Evolutionary conservation across 2,113 vertebrate species (phyloP).

Genomic region (Alethe castanea): DNA sequence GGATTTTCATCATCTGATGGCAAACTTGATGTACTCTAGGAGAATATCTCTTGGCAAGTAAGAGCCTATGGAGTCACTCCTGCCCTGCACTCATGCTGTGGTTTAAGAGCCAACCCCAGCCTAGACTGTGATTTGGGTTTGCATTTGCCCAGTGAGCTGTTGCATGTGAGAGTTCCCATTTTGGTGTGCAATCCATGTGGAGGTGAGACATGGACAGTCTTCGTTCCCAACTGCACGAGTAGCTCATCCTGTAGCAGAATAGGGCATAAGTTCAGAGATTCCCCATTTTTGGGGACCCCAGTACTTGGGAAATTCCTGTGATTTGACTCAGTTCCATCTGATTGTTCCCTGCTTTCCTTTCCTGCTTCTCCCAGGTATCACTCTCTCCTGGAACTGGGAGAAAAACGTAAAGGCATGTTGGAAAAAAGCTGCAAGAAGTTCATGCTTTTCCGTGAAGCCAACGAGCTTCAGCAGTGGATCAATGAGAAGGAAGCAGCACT

Average conservation of each 20-base stretch:
- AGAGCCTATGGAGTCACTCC: not conserved
- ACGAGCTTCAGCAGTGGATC: slow-evolving; percentile 97
- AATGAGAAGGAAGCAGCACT: slow-evolving; percentile 92
- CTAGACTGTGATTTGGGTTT: not conserved
- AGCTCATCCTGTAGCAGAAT: not conserved
- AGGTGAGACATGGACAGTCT: not conserved
- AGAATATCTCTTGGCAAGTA: not conserved
- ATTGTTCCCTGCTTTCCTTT: not conserved
- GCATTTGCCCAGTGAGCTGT: not conserved
- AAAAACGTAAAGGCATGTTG: slow-evolving; percentile 95
- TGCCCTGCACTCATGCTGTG: not conserved
- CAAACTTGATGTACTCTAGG: not conserved
- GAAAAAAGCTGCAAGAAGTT: slow-evolving; percentile 99
- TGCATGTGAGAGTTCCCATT: not conserved
- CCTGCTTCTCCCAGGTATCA: slow-evolving; percentile 78
- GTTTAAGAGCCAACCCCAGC: not conserved
- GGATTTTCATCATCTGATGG: not conserved
- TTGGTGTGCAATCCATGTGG: not conserved
- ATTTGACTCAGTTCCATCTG: not conserved
- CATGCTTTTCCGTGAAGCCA: slow-evolving; percentile 96
- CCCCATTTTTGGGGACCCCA: not conserved
- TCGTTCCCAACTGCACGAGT: not conserved
- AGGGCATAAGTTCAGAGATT: not conserved
- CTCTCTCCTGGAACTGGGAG: slow-evolving; percentile 89
- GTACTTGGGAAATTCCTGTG: not conserved